These are phyloP conservation scores for Haliclystus octoradiatus DNA, from an alignment of 30 jellyfish, hydroid and myxozoan species.

Conservation along the genomic window DNA sequence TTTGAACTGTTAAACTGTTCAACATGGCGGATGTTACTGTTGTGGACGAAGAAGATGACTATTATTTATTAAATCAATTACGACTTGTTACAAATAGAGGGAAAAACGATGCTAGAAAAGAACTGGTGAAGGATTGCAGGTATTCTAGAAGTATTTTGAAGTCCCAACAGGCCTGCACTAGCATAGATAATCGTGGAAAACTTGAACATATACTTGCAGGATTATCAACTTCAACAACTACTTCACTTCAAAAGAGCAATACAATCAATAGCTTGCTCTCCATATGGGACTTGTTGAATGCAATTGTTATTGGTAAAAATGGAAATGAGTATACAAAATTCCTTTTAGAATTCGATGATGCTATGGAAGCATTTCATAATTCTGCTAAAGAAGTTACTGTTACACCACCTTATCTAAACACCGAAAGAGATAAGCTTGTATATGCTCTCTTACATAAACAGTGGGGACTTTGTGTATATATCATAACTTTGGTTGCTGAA, in stretches of 20 bases:
- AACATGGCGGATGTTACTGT: slow-evolving; percentile 14
- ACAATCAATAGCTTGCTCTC: no score
- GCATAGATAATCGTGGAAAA: neutral
- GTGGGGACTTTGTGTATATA: slow-evolving; percentile 2
- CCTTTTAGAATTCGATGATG: slow-evolving; percentile 15
- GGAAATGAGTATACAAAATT: slow-evolving; percentile 10
- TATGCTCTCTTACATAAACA: slow-evolving; percentile 6
- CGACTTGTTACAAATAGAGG: slow-evolving; percentile 12
- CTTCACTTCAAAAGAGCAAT: no score
- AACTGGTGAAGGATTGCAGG: slow-evolving; percentile 5
- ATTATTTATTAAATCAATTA: no score
- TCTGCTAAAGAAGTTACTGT: no score
- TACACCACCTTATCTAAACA: slow-evolving; percentile 11
- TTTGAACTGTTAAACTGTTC: neutral
- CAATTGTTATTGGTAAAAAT: neutral
- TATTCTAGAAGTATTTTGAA: slow-evolving; percentile 10
- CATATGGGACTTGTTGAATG: slow-evolving; percentile 13
- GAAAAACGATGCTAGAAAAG: slow-evolving; percentile 8
- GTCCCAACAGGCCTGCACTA: slow-evolving; percentile 9
- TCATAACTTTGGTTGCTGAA: neutral
- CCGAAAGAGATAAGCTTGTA: slow-evolving; percentile 10
- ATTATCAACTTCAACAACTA: no score
- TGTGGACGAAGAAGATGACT: slow-evolving; percentile 1
- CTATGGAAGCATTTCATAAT: slow-evolving; percentile 9
- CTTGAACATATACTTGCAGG: neutral